Percentiles rank a stretch among this genome's conserved stretches.
These are phyloP conservation scores for Tetranychus piercei DNA, from an alignment of 2,888 invertebrate genomes.

Conservation along the genomic window DNA sequence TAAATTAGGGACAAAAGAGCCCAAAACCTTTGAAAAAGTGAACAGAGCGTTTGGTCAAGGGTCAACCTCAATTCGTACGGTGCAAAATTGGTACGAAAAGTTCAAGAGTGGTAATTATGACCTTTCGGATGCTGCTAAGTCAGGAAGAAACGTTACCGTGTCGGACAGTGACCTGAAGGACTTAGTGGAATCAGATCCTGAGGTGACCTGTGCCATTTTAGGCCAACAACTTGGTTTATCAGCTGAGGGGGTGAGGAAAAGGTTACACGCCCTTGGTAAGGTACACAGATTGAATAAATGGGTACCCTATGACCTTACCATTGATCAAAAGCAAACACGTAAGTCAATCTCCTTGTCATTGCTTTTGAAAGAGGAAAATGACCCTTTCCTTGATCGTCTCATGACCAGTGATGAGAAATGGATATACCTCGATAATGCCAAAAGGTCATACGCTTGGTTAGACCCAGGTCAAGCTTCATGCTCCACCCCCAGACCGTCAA, in stretches of 20 bases:
- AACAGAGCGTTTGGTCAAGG: neutral
- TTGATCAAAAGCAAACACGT: neutral
- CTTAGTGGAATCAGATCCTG: neutral
- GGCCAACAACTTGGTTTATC: neutral
- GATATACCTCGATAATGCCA: neutral
- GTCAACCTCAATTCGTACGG: neutral
- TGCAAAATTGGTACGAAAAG: neutral
- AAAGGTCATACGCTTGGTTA: neutral
- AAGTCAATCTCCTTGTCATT: neutral
- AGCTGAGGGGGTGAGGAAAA: neutral
- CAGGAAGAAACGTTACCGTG: neutral
- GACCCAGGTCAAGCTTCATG: neutral
- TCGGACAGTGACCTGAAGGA: neutral
- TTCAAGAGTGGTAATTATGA: neutral
- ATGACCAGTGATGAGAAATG: neutral
- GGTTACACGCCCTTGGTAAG: constrained; percentile 6
- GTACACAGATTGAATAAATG: neutral
- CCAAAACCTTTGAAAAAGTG: neutral
- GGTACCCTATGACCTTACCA: constrained; percentile 2
- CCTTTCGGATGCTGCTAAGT: too few species aligned
- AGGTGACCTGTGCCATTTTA: constrained; percentile 7
- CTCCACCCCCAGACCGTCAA: neutral
- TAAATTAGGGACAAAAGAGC: neutral
- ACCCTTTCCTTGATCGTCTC: neutral
- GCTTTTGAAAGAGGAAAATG: neutral